These are phyloP conservation scores for Pseudomyrmex sp. DNA, from an alignment of 1,140 invertebrate species.

Conservation along the genomic window DNA sequence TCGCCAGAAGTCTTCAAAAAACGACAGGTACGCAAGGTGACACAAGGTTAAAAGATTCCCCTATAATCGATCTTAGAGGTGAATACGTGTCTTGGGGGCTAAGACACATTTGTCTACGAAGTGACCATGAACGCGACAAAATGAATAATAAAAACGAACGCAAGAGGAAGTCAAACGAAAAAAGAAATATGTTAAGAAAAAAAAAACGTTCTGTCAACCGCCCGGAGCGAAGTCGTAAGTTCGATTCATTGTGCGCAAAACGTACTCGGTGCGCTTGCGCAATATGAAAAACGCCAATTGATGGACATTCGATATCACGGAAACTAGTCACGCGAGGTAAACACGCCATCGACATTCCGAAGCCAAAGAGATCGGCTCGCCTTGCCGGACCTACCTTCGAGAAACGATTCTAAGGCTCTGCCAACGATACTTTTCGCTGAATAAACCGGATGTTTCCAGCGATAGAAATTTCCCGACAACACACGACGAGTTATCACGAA, in stretches of 20 bases:
- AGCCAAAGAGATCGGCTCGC: constrained; percentile 61
- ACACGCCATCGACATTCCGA: constrained; percentile 70
- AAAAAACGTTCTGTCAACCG: neutral
- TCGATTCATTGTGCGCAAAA: constrained; percentile 60
- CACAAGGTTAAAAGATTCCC: constrained; percentile 13
- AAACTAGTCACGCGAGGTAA: constrained; percentile 71
- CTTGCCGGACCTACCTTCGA: constrained; percentile 26
- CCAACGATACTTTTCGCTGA: constrained; percentile 25
- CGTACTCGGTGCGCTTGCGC: constrained; percentile 62
- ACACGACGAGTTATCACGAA: constrained; percentile 16
- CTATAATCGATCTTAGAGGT: constrained; percentile 17
- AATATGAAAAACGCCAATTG: constrained; percentile 69
- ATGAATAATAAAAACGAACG: too few relatives aligned
- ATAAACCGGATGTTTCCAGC: constrained; percentile 54
- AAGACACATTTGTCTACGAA: constrained; percentile 21
- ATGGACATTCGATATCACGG: constrained; percentile 70
- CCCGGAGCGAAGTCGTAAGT: constrained; percentile 55
- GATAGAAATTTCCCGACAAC: constrained; percentile 45
- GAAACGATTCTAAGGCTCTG: constrained; percentile 15
- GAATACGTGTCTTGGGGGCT: neutral
- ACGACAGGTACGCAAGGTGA: constrained; percentile 10
- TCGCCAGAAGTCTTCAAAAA: neutral
- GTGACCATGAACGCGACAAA: neutral
- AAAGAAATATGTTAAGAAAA: too few relatives aligned
- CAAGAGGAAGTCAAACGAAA: too few relatives aligned